These are phyloP conservation scores for Halictus rubicundus DNA, from an alignment of 1,140 invertebrate genomes.

Conservation along the genomic window DNA sequence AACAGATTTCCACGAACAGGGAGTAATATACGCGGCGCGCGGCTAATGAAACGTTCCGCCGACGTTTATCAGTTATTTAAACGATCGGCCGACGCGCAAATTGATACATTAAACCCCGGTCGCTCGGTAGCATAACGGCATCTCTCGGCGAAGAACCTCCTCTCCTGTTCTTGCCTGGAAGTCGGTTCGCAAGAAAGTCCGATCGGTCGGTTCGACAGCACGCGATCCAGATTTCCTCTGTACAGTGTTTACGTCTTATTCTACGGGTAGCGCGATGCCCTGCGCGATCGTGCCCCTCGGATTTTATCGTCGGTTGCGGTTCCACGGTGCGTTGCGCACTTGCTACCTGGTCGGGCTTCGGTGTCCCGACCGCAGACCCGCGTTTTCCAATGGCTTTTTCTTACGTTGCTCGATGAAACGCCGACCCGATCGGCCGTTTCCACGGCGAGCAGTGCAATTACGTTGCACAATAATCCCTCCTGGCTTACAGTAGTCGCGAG, in stretches of 20 bases:
- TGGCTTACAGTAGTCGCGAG: conserved; percentile 24
- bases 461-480: conserved; percentile 71
- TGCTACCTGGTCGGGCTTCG: background rate
- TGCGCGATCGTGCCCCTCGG: background rate
- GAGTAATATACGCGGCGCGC: conserved; percentile 17
- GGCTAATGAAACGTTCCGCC: conserved; percentile 28
- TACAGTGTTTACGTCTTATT: conserved; percentile 36
- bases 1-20: conserved; percentile 19
- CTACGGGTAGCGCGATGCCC: background rate
- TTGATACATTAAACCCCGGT: conserved; percentile 57
- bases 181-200: conserved; percentile 40
- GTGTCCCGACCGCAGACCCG: conserved; percentile 60
- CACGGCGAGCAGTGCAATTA: conserved; percentile 72
- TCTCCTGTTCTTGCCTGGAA: background rate
- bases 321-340: conserved; percentile 18
- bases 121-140: conserved; percentile 50
- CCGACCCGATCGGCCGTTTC: conserved; percentile 68
- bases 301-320: conserved; percentile 18
- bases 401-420: conserved; percentile 59
- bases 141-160: conserved; percentile 10
- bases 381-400: conserved; percentile 66
- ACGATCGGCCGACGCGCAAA: conserved; percentile 53
- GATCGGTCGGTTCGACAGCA: conserved; percentile 23
- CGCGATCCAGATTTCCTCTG: conserved; percentile 3
- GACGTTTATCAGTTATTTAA: conserved; percentile 55